Base-by-base conservation (phyloP, 2,888 invertebrate species). In the Phortica magna region DNA sequence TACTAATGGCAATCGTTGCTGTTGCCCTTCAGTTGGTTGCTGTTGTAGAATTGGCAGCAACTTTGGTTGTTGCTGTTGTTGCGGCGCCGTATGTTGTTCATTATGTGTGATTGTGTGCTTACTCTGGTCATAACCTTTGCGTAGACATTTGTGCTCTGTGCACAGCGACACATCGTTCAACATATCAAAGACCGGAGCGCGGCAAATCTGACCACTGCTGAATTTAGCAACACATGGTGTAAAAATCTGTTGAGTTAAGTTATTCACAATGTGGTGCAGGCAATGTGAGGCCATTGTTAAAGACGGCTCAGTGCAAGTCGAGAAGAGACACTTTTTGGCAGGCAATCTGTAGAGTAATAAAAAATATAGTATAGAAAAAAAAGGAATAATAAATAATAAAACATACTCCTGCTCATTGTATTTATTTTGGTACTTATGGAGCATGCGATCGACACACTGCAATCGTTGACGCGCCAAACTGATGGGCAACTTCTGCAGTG, bases 91-190 rank as follows among this genome's bases (percentile, higher is more conserved):
- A 6, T 7, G 22, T 42, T 43, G 74, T 10, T 9, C 59, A 65
- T 73, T n/a, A 65, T 61, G 9, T 48, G 22, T 55, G 41, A 76
- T 68, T 22, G 76, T 71, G 9, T 77, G 61, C 93, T 93, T 96
- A 91, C 94, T 95, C 17, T 80, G 78, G 76, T 84, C 83, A 81
- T 95, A 94, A 5, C 75, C 82, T 88, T 96, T 97, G 91, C 96
- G 93, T 91, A 96, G 96, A 92, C 96, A 94, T 0, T 96, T 96
- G 92, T 98, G 98, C 86, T 96, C 96, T 7, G 95, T 93, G 90
- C 98, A 98, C 7, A 98, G 93, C 68, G 98, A 97, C 89, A 97
- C 93, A 90, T 97, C 95, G 88, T 96, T 95, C 70, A 94, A 93
- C 78, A 96, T 94, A 92, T 96, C 96, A 85, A 96, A 95, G 71